These are phyloP conservation scores for Tenthredo amoena DNA, from an alignment of 2,888 invertebrate species.

Conservation along the genomic window DNA sequence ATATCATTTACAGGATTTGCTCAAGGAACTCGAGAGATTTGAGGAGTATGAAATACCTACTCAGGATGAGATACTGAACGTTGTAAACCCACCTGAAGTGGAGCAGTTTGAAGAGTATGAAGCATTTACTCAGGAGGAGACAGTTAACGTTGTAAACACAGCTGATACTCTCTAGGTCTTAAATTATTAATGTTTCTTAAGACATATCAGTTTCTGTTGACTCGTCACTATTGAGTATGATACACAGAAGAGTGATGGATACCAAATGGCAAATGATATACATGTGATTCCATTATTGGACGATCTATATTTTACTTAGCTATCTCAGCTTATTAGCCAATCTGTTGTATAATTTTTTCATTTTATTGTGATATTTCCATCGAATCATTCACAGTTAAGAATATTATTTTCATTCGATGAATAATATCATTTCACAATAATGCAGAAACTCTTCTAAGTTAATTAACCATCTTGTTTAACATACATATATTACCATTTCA, in stretches of 20 bases:
- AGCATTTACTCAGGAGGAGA: slow-evolving; percentile 59
- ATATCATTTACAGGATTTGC: slow-evolving; percentile 72
- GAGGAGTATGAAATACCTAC: slow-evolving; percentile 63
- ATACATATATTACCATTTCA: not conserved
- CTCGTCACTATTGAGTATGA: slow-evolving; percentile 41
- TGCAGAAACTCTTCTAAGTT: not conserved
- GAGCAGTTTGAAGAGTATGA: slow-evolving; percentile 69
- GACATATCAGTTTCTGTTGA: slow-evolving; percentile 50
- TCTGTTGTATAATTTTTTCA: slow-evolving; percentile 35
- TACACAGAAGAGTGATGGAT: slow-evolving; percentile 17
- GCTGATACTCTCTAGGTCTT: slow-evolving; percentile 42
- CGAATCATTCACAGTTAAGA: not conserved
- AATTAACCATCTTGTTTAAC: not conserved
- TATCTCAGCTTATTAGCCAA: slow-evolving; percentile 8
- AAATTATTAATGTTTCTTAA: slow-evolving; percentile 31
- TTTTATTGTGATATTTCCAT: slow-evolving; percentile 46
- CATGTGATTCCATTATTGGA: slow-evolving; percentile 26
- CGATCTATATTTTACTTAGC: not conserved
- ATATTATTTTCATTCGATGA: slow-evolving; percentile 5
- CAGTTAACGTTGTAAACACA: slow-evolving; percentile 52
- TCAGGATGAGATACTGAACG: slow-evolving; percentile 49
- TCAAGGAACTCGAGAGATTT: slow-evolving; percentile 74
- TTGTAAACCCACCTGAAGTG: slow-evolving; percentile 63
- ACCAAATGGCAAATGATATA: slow-evolving; percentile 16
- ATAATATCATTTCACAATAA: not conserved